Conservation (phyloP, 2,113 vertebrate genomes). For the Neomonachus schauinslandi region DNA sequence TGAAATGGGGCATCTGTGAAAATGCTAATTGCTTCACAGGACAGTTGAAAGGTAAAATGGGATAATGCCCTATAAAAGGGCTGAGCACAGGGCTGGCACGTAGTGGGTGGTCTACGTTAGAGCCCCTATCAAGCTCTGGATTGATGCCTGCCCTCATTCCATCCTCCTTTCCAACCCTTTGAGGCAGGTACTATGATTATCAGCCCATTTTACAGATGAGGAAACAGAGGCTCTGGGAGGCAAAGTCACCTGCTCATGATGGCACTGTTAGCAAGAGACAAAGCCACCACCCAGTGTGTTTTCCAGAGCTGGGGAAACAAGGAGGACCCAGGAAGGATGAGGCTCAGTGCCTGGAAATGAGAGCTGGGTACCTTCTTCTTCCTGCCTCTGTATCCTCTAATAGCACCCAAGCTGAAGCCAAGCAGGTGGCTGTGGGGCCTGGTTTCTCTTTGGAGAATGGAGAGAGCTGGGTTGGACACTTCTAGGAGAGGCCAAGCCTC, state of each 20-base stretch:
- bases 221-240: constrained; percentile 9
- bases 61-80: neutral
- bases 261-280: neutral
- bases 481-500: neutral
- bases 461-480: neutral
- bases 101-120: fast-evolving
- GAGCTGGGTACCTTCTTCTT: neutral
- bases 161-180: neutral
- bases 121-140: neutral
- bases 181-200: neutral
- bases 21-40: neutral
- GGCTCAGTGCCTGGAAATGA: neutral
- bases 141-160: neutral
- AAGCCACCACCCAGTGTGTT: neutral
- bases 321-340: neutral
- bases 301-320: constrained; percentile 15
- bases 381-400: neutral
- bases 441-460: neutral
- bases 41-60: neutral
- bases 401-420: neutral
- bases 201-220: constrained; percentile 20
- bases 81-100: neutral
- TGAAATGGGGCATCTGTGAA: neutral
- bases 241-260: neutral
- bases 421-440: neutral